Evolutionary conservation across 2,797 vertebrate genomes (phyloP), one percentile per base, ranked within the genome.

Genomic region (Hyperoplus immaculatus): DNA sequence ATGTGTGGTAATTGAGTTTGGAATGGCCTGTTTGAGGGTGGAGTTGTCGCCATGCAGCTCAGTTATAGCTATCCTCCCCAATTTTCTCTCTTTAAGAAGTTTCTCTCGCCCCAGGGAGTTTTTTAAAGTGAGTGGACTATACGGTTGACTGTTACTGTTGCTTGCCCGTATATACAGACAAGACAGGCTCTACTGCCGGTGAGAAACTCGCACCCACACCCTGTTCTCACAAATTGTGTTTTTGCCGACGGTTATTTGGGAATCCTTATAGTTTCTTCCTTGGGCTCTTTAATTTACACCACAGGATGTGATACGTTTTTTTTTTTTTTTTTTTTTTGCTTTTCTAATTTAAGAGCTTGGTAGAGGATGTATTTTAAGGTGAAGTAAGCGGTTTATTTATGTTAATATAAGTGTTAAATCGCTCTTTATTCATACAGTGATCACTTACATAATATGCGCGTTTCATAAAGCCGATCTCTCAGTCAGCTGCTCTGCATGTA

Each of bases 1-100:
- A 91, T 85, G 88, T 89, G 90, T 91, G 88, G 90, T 92, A 92
- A 94, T 93, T 93, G 90, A 89, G 87, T 93, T 93, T 88, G 86
- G 88, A 88, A 91, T 84, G 83, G 85, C 61, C 78, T 73, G 83
- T 90, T 90, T 88, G 85, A 93, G 90, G 29, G 91, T 86, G 88
- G 90, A 88, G 88, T 80, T 69, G 77, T 54, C 15, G 82, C 85
- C 75, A 80, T 71, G 81, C 79, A 29, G 80, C 84, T 91, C 83
- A 81, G 89, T 90, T 85, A 83, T 84, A 88, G 87, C 86, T 80
- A 81, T 74, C 79, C 84, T 67, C 75, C 29, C 81, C 87, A 87
- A 89, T 93, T 89, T 90, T 82, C 77, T 75, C 77, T 88, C 86
- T 87, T 84, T 75, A 63, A 84, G 83, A 80, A 91, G 75, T 29